Conservation (phyloP, 2,113 vertebrate genomes). For the Salvelinus namaycush region DNA sequence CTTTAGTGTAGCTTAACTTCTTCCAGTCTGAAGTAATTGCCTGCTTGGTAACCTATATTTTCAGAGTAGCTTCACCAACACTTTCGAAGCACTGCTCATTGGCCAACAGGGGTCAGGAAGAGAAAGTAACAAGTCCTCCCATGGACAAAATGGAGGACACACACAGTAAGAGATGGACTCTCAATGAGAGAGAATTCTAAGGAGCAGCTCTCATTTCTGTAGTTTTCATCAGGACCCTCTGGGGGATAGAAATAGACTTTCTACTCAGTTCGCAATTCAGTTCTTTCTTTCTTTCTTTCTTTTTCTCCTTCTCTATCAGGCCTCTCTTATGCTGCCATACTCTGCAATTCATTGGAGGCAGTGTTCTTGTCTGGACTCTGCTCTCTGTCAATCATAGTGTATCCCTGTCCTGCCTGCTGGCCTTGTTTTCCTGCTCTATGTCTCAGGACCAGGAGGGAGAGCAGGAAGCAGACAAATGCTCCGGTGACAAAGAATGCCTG, state of each 20-base stretch:
- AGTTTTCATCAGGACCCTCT: not conserved
- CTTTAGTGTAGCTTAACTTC: too few species aligned
- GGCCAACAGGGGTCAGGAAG: too few species aligned
- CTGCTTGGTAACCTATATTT: too few species aligned
- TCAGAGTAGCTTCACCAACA: too few species aligned
- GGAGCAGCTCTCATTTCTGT: not conserved
- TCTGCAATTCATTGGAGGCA: not conserved
- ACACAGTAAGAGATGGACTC: not conserved
- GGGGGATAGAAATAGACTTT: not conserved
- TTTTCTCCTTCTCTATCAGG: not conserved
- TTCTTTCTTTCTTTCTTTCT: not conserved
- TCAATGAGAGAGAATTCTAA: not conserved
- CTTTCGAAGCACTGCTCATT: too few species aligned
- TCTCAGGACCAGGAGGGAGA: slow-evolving; percentile 65
- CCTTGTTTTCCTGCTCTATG: slow-evolving; percentile 3
- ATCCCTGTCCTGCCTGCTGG: not conserved
- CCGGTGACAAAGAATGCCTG: slow-evolving; percentile 78
- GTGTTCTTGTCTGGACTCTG: not conserved
- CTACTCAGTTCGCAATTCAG: too few species aligned
- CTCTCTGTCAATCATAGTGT: not conserved
- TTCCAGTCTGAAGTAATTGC: too few species aligned
- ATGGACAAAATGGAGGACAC: not conserved
- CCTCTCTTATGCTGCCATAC: not conserved
- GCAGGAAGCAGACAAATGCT: slow-evolving; percentile 69
- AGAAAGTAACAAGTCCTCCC: not conserved